Evolutionary conservation across 2,797 vertebrate genomes (phyloP), one percentile per base, ranked within the genome.

Genomic region (Muscicapa striata): DNA sequence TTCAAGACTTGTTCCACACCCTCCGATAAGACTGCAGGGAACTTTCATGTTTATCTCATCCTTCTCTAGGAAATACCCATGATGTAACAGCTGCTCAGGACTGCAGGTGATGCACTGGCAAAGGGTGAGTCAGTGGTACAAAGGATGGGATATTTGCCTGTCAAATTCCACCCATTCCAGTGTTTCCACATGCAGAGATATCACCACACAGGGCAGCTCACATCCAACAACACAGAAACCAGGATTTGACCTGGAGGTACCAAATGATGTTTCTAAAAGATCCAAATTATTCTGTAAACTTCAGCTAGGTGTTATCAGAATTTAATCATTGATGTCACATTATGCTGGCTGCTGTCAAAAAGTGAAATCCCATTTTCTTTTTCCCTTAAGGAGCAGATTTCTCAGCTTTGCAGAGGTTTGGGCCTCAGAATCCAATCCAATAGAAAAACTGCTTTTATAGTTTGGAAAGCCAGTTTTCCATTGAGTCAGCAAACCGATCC

Each of bases 381-480:
- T 18, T 12, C 34, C 72, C 34, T 66, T n/a, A 6, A 40, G 2
- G 36, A 51, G 38, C 17, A 11, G 30, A 59, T 72, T 68, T 2
- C 73, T 75, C 55, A 30, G 1, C 13, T 46, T 30, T 7, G 19
- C 68, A 40, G 22, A 23, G 43, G 24, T 51, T 26, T 26, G 34
- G 11, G 8, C 30, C 74, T 84, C 43, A 40, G 69, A 46, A 62
- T 3, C 54, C 72, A 73, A 67, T 5, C 57, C 38, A n/a, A 72
- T 1, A 34, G 62, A 49, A 93, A 86, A 68, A n/a, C 10, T 13
- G 29, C 41, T 72, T 68, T 64, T 36, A 15, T 3, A 49, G 22
- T 69, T 85, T 17, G 34, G 51, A 83, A 84, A 51, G 62, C 21
- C 61, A 84, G 58, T 62, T 91, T 96, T 90, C 90, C 86, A 93